Percentiles rank a stretch among this genome's conserved stretches.
phyloP scores from a whole-genome alignment of 2,888 invertebrate species.

The Gasteruption jaculator region DNA sequence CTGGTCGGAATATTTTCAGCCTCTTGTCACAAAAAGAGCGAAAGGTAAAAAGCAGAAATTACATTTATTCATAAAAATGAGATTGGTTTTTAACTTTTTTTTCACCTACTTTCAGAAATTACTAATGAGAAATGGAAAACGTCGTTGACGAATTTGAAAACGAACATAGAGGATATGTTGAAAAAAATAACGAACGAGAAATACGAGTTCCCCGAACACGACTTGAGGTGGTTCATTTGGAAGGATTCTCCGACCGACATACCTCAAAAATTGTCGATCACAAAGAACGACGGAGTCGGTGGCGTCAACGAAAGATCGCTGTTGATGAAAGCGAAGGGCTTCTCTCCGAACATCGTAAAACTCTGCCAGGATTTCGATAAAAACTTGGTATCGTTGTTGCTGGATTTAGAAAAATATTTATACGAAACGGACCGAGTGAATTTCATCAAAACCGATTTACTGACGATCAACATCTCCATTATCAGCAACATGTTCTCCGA shows the following conservation, averaged over 20 bases:
- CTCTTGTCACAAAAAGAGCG: conserved; percentile 66
- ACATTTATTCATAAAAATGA: not conserved
- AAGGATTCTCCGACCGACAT: conserved; percentile 60
- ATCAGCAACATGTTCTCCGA: conserved; percentile 41
- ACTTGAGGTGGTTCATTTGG: conserved; percentile 72
- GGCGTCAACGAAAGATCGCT: conserved; percentile 52
- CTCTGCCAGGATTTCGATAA: conserved; percentile 65
- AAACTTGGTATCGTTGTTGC: conserved; percentile 61
- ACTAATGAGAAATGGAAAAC: conserved; percentile 36
- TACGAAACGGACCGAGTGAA: conserved; percentile 54
- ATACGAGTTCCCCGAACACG: conserved; percentile 57
- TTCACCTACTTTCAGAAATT: no score
- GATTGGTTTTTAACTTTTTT: not conserved
- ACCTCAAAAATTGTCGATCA: conserved; percentile 50
- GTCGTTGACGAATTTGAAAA: conserved; percentile 32
- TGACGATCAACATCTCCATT: conserved; percentile 34
- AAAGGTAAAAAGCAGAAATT: conserved; percentile 41
- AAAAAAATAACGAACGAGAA: conserved; percentile 37
- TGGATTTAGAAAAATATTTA: conserved; percentile 67
- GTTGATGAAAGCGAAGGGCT: conserved; percentile 77
- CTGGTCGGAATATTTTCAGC: conserved; percentile 71
- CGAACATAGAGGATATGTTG: conserved; percentile 35
- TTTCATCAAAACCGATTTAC: conserved; percentile 33
- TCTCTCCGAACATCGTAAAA: conserved; percentile 68
- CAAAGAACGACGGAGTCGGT: conserved; percentile 36